Evolutionary conservation across 1,140 invertebrate species (phyloP).

Genomic region (Vollenhovia emeryi): DNA sequence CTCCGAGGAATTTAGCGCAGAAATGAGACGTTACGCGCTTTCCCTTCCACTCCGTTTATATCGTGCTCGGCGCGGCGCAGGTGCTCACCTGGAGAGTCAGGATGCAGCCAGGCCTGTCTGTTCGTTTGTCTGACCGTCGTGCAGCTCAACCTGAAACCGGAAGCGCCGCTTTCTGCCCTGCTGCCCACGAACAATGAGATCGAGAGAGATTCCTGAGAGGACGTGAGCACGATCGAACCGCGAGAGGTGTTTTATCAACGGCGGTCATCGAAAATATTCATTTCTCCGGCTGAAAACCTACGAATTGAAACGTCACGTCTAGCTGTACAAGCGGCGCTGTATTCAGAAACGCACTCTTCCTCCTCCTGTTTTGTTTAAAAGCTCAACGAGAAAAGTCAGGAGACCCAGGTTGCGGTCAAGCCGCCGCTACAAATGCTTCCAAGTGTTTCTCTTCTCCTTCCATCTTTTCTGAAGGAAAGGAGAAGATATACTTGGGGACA

Average conservation of each 20-base stretch:
- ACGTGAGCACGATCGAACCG: slow-evolving; percentile 71
- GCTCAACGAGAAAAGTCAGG: not conserved
- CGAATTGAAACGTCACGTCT: slow-evolving; percentile 47
- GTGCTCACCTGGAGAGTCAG: slow-evolving; percentile 66
- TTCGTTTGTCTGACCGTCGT: slow-evolving; percentile 54
- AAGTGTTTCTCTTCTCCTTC: too few species aligned
- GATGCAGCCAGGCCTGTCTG: slow-evolving; percentile 68
- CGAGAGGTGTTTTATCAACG: slow-evolving; percentile 69
- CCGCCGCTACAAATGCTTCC: too few species aligned
- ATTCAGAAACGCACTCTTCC: not conserved
- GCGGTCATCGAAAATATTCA: slow-evolving; percentile 64
- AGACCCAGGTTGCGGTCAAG: too few species aligned
- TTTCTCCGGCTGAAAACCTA: slow-evolving; percentile 45
- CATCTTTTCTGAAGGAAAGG: too few species aligned
- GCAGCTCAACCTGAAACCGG: slow-evolving; percentile 77
- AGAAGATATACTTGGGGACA: too few species aligned
- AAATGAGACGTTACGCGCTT: slow-evolving; percentile 46
- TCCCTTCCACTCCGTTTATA: slow-evolving; percentile 58
- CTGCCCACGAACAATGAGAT: slow-evolving; percentile 81
- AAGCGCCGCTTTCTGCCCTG: slow-evolving; percentile 81
- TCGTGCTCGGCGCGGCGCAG: slow-evolving; percentile 62
- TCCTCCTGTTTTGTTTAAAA: slow-evolving; percentile 9
- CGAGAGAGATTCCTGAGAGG: slow-evolving; percentile 71
- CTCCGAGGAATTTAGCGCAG: not conserved
- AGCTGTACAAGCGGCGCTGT: slow-evolving; percentile 28